Evolutionary conservation across 2,797 vertebrate species (phyloP).

Genomic region (Tokudaia tokunoshimensis): DNA sequence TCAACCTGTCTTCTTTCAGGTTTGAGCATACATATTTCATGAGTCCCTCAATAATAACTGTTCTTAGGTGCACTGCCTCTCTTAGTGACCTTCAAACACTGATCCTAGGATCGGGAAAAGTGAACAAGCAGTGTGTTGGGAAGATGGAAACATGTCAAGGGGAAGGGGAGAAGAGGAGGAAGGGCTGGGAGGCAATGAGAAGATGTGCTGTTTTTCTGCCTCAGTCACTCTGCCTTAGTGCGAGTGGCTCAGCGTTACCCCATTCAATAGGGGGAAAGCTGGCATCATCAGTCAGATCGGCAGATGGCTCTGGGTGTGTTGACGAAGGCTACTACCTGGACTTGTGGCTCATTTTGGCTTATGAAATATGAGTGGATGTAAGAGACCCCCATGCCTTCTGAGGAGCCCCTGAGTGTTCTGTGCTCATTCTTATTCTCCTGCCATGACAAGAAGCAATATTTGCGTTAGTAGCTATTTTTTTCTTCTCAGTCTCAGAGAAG

Average conservation of each 20-base stretch:
- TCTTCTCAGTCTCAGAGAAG: background rate
- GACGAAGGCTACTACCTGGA: background rate
- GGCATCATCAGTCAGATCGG: background rate
- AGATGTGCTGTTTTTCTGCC: background rate
- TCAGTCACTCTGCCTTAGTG: background rate
- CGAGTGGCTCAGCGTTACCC: background rate
- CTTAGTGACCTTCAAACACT: background rate
- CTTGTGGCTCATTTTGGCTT: background rate
- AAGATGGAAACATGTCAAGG: background rate
- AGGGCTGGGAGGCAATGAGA: background rate
- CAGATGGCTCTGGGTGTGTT: background rate
- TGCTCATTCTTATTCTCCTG: background rate
- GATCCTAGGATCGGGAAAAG: background rate
- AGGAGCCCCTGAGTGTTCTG: background rate
- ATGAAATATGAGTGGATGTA: background rate
- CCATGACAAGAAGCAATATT: background rate
- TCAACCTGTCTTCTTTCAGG: background rate
- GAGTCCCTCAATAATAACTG: background rate
- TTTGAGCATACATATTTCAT: constrained; percentile 2
- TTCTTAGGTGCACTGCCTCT: background rate
- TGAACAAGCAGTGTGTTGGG: background rate
- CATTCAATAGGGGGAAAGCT: background rate
- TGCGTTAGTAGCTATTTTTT: background rate
- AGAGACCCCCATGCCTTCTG: background rate
- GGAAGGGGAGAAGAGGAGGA: background rate